phyloP scores from a whole-genome alignment of 2,888 invertebrate species.

The Cistogaster globosa region DNA sequence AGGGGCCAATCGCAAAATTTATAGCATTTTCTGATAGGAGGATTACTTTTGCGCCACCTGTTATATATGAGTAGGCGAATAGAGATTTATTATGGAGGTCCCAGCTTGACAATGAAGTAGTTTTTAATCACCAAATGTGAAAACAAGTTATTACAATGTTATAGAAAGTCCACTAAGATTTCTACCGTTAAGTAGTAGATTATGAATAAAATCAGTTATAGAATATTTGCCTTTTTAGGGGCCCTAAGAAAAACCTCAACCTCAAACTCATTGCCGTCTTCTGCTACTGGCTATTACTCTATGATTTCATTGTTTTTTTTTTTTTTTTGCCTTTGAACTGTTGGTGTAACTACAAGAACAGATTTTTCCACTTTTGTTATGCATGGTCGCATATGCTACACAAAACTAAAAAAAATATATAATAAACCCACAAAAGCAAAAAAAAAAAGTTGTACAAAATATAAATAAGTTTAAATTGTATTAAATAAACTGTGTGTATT shows the following conservation, averaged over 20 bases:
- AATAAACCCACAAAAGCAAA: slow-evolving; percentile 40
- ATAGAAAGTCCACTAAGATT: too few relatives aligned
- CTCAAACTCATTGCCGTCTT: neutral
- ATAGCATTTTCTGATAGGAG: too few relatives aligned
- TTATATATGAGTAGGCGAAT: too few relatives aligned
- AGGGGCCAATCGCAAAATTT: too few relatives aligned
- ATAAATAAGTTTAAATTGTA: slow-evolving; percentile 57
- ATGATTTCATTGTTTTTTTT: neutral
- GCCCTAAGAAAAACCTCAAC: neutral
- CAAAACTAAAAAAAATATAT: slow-evolving; percentile 27
- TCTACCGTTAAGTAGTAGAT: too few relatives aligned
- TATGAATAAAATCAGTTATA: too few relatives aligned
- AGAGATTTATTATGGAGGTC: too few relatives aligned
- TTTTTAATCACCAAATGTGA: too few relatives aligned
- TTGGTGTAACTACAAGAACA: slow-evolving; percentile 68
- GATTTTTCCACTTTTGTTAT: slow-evolving; percentile 63
- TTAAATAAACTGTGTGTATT: slow-evolving; percentile 37
- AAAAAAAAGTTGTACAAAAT: slow-evolving; percentile 37
- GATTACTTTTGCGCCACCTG: too few relatives aligned
- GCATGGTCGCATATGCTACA: slow-evolving; percentile 57
- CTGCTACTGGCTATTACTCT: neutral
- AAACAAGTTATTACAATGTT: too few relatives aligned
- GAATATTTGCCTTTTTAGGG: neutral
- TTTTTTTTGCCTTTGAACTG: slow-evolving; percentile 1
- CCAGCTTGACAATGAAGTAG: too few relatives aligned